Conservation (phyloP, 2,113 vertebrate species). For the Myiagra hebetior region DNA sequence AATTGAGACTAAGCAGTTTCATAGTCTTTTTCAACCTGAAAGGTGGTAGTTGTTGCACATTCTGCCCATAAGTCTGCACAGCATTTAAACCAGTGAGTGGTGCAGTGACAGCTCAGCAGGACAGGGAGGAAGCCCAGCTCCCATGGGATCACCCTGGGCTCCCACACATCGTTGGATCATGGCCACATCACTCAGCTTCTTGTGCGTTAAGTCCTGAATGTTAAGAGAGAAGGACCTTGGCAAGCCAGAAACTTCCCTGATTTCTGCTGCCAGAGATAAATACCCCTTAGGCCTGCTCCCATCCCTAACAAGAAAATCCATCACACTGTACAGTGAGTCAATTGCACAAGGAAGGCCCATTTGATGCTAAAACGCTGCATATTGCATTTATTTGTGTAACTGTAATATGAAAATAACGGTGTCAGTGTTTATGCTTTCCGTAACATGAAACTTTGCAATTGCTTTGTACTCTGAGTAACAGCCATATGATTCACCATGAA, state of each 20-base stretch:
- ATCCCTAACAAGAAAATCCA: not conserved
- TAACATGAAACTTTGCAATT: constrained; percentile 77
- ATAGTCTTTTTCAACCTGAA: not conserved
- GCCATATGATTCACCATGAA: constrained; percentile 85
- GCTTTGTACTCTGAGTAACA: constrained; percentile 79
- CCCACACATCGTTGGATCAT: accelerated
- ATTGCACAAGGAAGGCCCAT: not conserved
- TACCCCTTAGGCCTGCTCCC: not conserved
- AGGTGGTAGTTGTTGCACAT: not conserved
- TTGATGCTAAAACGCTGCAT: constrained; percentile 13
- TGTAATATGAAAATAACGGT: constrained; percentile 71
- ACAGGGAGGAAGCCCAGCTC: accelerated
- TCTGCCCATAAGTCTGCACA: not conserved
- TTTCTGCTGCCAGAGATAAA: constrained; percentile 2
- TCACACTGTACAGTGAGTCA: not conserved
- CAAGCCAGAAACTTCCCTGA: not conserved
- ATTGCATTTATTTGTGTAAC: constrained; percentile 67
- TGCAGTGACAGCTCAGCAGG: not conserved
- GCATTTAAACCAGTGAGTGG: not conserved
- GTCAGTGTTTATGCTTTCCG: constrained; percentile 68
- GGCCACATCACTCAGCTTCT: not conserved
- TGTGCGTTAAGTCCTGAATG: not conserved
- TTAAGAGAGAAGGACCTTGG: not conserved
- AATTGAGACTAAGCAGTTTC: not conserved
- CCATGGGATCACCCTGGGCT: not conserved